These are phyloP conservation scores for Proterorhinus semilunaris DNA, from an alignment of 2,113 vertebrate genomes.

Conservation along the genomic window DNA sequence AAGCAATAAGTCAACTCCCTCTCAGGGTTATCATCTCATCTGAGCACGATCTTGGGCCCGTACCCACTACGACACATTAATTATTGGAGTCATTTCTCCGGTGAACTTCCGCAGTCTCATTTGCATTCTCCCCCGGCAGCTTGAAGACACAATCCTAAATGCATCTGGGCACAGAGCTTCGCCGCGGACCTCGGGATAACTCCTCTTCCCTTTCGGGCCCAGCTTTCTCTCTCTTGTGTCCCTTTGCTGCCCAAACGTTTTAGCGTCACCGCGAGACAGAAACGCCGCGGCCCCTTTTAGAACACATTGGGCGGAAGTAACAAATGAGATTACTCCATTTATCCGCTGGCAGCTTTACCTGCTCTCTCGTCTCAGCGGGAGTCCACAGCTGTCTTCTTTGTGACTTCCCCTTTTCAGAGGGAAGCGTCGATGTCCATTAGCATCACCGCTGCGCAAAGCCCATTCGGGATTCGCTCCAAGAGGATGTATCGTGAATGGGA, in stretches of 20 bases:
- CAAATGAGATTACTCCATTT: conserved; percentile 68
- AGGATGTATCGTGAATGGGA: conserved; percentile 19
- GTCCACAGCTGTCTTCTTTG: conserved; percentile 49
- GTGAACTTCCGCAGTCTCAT: conserved; percentile 19
- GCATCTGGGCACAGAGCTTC: conserved; percentile 31
- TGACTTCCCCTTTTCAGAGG: conserved; percentile 46
- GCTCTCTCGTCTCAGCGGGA: conserved; percentile 58
- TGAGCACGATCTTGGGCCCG: not conserved
- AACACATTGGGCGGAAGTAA: conserved; percentile 62
- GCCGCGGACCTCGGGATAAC: conserved; percentile 34
- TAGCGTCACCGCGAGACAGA: conserved; percentile 58
- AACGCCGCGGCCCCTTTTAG: conserved; percentile 32
- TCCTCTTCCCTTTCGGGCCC: conserved; percentile 52
- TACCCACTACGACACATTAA: conserved; percentile 39
- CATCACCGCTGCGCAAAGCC: conserved; percentile 43
- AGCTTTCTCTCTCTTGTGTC: conserved; percentile 49
- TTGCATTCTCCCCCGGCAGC: conserved; percentile 39
- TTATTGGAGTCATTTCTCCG: conserved; percentile 44
- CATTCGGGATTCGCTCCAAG: conserved; percentile 39
- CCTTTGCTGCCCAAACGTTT: conserved; percentile 62
- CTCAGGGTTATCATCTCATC: not conserved
- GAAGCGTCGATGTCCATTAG: conserved; percentile 61
- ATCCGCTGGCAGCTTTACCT: conserved; percentile 49
- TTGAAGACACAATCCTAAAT: conserved; percentile 22
- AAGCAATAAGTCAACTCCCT: not conserved